A percentile compares a stretch with the other conserved stretches of the same genome.
phyloP scores from a whole-genome alignment of 2,113 vertebrate species.

The Ursus arctos region DNA sequence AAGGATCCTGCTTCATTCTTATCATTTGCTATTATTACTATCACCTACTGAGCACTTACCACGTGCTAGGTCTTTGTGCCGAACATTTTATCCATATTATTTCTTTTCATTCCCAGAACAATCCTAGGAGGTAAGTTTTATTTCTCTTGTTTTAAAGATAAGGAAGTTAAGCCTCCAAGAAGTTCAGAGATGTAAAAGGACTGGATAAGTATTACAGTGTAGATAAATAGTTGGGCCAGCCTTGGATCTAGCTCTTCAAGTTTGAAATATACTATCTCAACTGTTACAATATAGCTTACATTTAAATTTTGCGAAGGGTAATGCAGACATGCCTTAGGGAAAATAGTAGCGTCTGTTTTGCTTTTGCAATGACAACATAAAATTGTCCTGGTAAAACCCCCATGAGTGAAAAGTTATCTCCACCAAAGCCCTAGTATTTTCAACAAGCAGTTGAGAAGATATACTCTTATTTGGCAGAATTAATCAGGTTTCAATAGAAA shows the following conservation, averaged over 20 bases:
- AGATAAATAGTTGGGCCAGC: neutral
- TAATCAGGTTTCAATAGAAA: neutral
- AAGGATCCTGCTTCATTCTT: neutral
- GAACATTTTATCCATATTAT: neutral
- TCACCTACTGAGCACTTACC: neutral
- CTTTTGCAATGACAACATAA: neutral
- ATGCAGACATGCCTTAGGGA: neutral
- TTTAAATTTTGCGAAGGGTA: neutral
- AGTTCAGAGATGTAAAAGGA: neutral
- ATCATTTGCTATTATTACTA: neutral
- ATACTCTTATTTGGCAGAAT: neutral
- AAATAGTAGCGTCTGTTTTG: neutral
- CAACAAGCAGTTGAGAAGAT: neutral
- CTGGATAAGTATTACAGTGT: neutral
- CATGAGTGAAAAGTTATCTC: neutral
- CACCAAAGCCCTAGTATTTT: neutral
- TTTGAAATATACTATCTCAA: neutral
- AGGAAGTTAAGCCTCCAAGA: neutral
- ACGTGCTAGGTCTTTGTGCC: neutral
- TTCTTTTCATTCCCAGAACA: neutral
- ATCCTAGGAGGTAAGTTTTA: neutral
- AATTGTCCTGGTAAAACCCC: neutral
- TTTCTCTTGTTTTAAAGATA: constrained; percentile 14
- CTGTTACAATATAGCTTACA: neutral
- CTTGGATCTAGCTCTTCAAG: neutral